Evolutionary conservation across 35 echinoderm and acorn worm species (phyloP).

Genomic region (Diadema setosum): DNA sequence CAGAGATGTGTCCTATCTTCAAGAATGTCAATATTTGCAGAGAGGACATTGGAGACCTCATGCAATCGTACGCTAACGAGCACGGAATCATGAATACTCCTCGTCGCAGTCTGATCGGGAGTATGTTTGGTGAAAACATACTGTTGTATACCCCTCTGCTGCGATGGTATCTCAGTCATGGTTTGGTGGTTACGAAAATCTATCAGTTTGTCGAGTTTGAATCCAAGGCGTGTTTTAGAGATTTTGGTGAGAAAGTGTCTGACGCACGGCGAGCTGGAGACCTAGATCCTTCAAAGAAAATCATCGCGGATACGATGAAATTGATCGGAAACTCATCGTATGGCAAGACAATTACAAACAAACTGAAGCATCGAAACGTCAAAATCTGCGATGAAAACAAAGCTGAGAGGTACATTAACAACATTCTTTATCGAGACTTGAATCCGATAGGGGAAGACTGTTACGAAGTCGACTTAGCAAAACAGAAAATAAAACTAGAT

Average conservation of each 20-base stretch:
- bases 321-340: conserved; percentile 29
- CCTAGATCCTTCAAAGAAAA: neutral
- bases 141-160: neutral
- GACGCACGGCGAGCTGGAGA: neutral
- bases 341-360: conserved; percentile 42
- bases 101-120: neutral
- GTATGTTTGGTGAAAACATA: neutral
- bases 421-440: neutral
- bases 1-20: conserved; percentile 32
- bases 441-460: neutral
- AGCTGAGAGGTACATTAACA: neutral
- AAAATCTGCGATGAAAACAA: conserved; percentile 7
- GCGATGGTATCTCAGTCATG: conserved; percentile 5
- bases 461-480: neutral
- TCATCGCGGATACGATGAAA: conserved; percentile 22
- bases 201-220: neutral
- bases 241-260: neutral
- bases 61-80: neutral
- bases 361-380: conserved; percentile 14
- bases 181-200: neutral
- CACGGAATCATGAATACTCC: conserved; percentile 9
- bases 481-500: no score
- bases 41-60: conserved; percentile 12
- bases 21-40: conserved; percentile 15
- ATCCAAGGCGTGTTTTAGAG: neutral